phyloP scores from a whole-genome alignment of 2,797 vertebrate genomes.

The Selene dorsalis region DNA sequence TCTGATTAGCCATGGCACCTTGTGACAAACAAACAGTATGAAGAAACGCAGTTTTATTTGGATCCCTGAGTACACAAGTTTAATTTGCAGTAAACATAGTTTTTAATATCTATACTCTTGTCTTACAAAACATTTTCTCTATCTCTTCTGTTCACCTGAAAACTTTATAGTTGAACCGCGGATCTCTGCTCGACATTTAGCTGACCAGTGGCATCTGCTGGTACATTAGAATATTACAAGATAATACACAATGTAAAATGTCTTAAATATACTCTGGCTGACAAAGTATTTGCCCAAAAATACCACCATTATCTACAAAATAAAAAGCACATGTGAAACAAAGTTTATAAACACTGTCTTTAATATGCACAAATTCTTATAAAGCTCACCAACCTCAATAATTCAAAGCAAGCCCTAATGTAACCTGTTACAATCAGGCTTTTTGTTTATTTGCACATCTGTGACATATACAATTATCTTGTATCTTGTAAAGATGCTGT shows the following conservation, averaged over 20 bases:
- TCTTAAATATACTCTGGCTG: background rate
- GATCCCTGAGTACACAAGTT: background rate
- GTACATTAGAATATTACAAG: slow-evolving; percentile 27
- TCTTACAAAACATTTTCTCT: background rate
- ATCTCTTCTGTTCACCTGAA: background rate
- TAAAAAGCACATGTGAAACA: background rate
- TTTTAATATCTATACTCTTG: background rate
- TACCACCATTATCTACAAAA: background rate
- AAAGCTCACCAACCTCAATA: background rate
- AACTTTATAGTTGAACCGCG: background rate
- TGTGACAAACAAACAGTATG: background rate
- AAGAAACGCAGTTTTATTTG: background rate
- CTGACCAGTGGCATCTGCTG: slow-evolving; percentile 47
- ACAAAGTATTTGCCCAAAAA: slow-evolving; percentile 3
- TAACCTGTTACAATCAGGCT: slow-evolving; percentile 2
- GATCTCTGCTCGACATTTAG: background rate
- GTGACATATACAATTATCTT: background rate
- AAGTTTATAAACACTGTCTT: background rate
- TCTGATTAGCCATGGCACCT: slow-evolving; percentile 10
- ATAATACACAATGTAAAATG: background rate
- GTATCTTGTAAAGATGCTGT: background rate
- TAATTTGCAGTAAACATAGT: background rate
- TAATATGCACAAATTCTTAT: background rate
- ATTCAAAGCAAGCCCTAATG: background rate
- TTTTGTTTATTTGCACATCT: background rate